Evolutionary conservation across 2,113 vertebrate species (phyloP).

Genomic region (Alethe castanea): DNA sequence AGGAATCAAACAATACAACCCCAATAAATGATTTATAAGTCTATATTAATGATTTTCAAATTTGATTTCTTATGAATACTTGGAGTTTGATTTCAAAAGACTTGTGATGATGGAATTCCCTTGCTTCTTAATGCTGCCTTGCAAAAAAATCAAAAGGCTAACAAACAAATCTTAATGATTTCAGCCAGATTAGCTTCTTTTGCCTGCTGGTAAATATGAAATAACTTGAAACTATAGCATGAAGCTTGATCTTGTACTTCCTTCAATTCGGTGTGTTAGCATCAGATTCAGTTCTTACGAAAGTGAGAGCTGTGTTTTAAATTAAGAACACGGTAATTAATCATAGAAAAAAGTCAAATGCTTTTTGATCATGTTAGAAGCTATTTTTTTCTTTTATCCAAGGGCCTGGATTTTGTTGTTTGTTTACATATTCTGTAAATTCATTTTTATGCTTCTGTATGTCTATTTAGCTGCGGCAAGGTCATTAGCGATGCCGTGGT

Average conservation of each 20-base stretch:
- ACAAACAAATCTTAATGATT: conserved; percentile 25
- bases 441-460: background rate
- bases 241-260: conserved; percentile 5
- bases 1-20: background rate
- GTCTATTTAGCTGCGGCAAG: background rate
- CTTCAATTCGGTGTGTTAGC: background rate
- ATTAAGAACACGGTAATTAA: background rate
- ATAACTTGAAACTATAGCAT: conserved; percentile 36
- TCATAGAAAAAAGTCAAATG: background rate
- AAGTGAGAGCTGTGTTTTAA: background rate
- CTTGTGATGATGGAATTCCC: conserved; percentile 65
- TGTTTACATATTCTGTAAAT: background rate
- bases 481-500: background rate
- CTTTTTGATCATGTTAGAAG: background rate
- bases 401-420: background rate
- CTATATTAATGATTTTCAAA: conserved; percentile 38
- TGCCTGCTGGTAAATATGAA: background rate
- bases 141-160: conserved; percentile 22
- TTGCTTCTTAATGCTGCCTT: conserved; percentile 60
- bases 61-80: conserved; percentile 35
- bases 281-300: background rate
- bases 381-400: background rate
- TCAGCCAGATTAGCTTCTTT: conserved; percentile 33
- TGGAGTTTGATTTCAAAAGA: conserved; percentile 65
- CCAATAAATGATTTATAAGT: background rate